These are phyloP conservation scores for Spodoptera picta DNA, from an alignment of 2,888 invertebrate genomes.

Conservation along the genomic window DNA sequence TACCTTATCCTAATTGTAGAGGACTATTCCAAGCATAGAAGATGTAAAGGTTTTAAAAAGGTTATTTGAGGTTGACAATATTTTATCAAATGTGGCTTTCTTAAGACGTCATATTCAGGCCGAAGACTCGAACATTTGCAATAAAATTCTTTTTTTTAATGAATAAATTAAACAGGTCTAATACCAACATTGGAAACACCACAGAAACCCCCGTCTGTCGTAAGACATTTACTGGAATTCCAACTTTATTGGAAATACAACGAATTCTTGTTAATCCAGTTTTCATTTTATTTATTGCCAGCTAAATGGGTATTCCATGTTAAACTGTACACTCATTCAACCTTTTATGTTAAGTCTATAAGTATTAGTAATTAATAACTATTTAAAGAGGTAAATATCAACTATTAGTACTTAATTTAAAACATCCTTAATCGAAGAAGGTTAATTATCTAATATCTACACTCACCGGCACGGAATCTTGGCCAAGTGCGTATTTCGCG, in stretches of 20 bases:
- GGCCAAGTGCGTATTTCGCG: too few relatives aligned
- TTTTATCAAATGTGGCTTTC: constrained; percentile 32
- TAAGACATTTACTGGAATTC: constrained; percentile 23
- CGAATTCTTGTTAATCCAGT: constrained; percentile 36
- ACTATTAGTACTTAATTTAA: constrained; percentile 21
- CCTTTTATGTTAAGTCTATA: too few relatives aligned
- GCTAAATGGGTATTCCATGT: constrained; percentile 14
- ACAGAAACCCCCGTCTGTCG: constrained; percentile 33
- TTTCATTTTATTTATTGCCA: constrained; percentile 27
- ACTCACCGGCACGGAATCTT: too few relatives aligned
- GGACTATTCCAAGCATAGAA: constrained; percentile 27
- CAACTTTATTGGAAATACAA: constrained; percentile 21
- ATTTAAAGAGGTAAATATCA: constrained; percentile 28
- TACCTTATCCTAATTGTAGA: constrained; percentile 48
- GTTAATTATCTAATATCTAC: background rate
- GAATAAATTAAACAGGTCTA: constrained; percentile 11
- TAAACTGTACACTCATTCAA: background rate
- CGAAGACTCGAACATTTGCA: constrained; percentile 1
- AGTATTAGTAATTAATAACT: background rate
- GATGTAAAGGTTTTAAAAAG: constrained; percentile 48
- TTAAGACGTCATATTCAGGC: constrained; percentile 20
- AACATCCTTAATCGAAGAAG: constrained; percentile 26
- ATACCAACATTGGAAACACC: constrained; percentile 30
- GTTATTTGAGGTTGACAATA: constrained; percentile 28
- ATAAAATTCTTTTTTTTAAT: background rate